Conservation (phyloP, 2,113 vertebrate species). For the Apteryx owenii region DNA sequence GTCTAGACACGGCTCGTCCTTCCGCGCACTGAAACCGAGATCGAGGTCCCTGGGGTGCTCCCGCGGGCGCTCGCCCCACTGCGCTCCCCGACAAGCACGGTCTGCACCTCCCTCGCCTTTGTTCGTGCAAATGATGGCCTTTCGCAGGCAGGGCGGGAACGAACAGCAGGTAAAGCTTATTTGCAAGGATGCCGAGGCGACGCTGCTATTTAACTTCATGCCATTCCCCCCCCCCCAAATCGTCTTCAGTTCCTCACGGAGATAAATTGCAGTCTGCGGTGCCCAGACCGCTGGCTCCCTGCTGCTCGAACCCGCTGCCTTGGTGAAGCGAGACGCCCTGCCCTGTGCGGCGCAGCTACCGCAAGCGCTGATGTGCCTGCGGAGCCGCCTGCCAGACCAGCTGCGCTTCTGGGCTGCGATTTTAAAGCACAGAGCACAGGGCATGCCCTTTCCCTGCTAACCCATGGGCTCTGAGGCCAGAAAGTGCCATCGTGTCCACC, state of each 20-base stretch:
- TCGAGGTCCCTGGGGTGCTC: neutral
- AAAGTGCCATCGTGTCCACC: neutral
- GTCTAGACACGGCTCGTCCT: neutral
- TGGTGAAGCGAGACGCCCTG: neutral
- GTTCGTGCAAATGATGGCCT: constrained; percentile 51
- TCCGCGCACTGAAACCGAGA: neutral
- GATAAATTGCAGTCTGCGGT: constrained; percentile 58
- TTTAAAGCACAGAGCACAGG: neutral
- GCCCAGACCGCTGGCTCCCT: neutral
- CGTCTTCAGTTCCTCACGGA: constrained; percentile 23
- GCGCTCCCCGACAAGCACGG: neutral
- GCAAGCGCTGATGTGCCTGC: constrained; percentile 17
- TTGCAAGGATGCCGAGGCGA: constrained; percentile 55
- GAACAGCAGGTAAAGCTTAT: constrained; percentile 66
- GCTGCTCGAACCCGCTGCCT: constrained; percentile 3
- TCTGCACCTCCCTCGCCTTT: constrained; percentile 30
- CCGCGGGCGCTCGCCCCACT: neutral
- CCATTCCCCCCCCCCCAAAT: constrained; percentile 28
- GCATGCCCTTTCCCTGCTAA: rapidly evolving
- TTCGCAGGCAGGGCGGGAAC: constrained; percentile 16
- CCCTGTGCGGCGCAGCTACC: neutral
- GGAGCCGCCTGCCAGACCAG: neutral
- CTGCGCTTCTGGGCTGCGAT: neutral
- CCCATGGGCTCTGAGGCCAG: neutral
- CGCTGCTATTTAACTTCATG: constrained; percentile 45